A percentile compares a stretch with the other conserved stretches of the same genome.
These are phyloP conservation scores for Emydoidea blandingii DNA, from an alignment of 2,797 vertebrate genomes.

Conservation along the genomic window DNA sequence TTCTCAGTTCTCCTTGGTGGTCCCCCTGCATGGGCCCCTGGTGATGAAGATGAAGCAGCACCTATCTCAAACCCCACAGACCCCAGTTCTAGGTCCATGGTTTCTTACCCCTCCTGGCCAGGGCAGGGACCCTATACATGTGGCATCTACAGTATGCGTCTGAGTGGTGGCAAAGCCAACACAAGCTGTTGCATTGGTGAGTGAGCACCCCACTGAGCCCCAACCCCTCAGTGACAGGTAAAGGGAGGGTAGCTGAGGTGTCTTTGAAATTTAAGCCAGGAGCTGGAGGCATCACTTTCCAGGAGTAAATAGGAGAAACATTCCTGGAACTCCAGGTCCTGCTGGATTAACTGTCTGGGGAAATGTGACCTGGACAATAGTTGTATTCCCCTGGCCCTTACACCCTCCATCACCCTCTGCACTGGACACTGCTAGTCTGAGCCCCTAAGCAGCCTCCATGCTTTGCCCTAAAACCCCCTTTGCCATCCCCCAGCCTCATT, in stretches of 20 bases:
- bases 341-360: neutral
- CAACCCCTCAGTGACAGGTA: too few relatives aligned
- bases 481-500: neutral
- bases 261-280: too few relatives aligned
- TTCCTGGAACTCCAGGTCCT: neutral
- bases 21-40: neutral
- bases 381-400: neutral
- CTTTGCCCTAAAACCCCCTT: neutral
- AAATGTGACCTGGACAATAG: neutral
- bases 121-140: neutral
- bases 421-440: neutral
- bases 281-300: too few relatives aligned
- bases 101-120: neutral
- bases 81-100: neutral
- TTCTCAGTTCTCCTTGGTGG: neutral
- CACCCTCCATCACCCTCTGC: neutral
- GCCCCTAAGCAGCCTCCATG: neutral
- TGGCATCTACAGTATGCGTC: neutral
- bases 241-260: too few relatives aligned
- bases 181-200: neutral
- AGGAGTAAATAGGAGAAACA: neutral
- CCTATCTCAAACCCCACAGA: too few relatives aligned
- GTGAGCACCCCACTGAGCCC: neutral
- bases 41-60: neutral
- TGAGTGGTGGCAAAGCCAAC: neutral